Conservation (phyloP, 2,888 invertebrate genomes). For the Lasioglossum marginatum region DNA sequence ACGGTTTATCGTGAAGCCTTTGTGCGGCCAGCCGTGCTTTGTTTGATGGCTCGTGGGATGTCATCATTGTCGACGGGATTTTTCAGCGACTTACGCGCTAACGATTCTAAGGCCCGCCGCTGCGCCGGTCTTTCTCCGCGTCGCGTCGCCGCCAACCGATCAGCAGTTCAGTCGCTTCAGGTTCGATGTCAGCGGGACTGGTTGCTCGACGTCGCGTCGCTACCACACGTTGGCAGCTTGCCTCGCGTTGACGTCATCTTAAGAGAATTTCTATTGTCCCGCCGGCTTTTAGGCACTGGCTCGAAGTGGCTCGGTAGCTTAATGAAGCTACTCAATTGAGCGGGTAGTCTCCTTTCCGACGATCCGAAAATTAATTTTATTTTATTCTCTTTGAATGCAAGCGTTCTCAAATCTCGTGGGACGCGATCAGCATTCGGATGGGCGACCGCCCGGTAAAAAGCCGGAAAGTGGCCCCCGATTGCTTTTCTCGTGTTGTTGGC, state of each 20-base stretch:
- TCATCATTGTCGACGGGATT: conserved; percentile 13
- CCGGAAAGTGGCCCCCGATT: too few species aligned
- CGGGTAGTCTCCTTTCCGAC: too few species aligned
- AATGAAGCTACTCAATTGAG: too few species aligned
- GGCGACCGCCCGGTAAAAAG: too few species aligned
- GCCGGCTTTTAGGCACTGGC: not conserved
- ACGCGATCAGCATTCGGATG: too few species aligned
- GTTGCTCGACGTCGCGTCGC: not conserved
- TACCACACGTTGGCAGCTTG: not conserved
- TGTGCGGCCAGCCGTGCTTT: conserved; percentile 28
- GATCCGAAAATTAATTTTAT: too few species aligned
- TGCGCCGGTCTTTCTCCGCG: not conserved
- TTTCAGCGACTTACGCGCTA: conserved; percentile 12
- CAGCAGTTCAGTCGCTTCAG: not conserved
- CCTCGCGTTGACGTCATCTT: not conserved
- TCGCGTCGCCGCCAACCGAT: not conserved
- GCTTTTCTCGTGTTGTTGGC: too few species aligned
- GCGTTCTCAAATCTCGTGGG: too few species aligned
- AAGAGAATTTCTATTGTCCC: not conserved
- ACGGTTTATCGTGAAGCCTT: conserved; percentile 15
- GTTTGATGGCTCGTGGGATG: conserved; percentile 32
- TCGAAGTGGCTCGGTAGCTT: too few species aligned
- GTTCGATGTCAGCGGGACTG: not conserved
- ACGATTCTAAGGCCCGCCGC: conserved; percentile 9
- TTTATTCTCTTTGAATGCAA: too few species aligned